phyloP scores from a whole-genome alignment of 2,888 invertebrate genomes.

The Drosophila suboccidentalis region DNA sequence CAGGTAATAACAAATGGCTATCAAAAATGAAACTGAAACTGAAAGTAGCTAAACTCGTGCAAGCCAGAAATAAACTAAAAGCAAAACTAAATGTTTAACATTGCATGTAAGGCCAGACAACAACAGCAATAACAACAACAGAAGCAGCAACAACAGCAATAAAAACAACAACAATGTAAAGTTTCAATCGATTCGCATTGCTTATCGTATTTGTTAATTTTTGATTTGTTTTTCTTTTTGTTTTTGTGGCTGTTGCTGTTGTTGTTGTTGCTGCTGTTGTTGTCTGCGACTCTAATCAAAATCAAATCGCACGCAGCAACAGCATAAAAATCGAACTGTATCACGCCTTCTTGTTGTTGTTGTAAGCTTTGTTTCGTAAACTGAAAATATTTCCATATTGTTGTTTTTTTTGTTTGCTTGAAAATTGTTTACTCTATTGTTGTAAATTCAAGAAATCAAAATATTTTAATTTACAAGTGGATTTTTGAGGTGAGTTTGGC shows the following conservation, averaged over 20 bases:
- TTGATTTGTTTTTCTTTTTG: constrained; percentile 22
- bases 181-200: constrained; percentile 65
- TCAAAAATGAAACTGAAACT: constrained; percentile 17
- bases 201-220: constrained; percentile 37
- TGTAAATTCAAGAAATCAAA: constrained; percentile 23
- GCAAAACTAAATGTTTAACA: constrained; percentile 46
- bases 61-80: constrained; percentile 15
- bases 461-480: constrained; percentile 62
- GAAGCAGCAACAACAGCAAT: constrained; percentile 34
- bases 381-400: constrained; percentile 28
- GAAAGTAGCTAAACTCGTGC: constrained; percentile 40
- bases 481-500: constrained; percentile 50
- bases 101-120: constrained; percentile 43
- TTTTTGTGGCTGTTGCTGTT: constrained; percentile 15
- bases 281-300: constrained; percentile 55
- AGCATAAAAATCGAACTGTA: constrained; percentile 35
- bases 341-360: constrained; percentile 21
- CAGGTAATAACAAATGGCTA: constrained; percentile 35
- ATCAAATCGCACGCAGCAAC: constrained; percentile 37
- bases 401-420: constrained; percentile 4
- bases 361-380: constrained; percentile 41
- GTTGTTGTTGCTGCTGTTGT: constrained; percentile 22
- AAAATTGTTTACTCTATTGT: constrained; percentile 18
- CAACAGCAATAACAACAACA: constrained; percentile 39
- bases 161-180: constrained; percentile 26